Evolutionary conservation across 2,888 invertebrate genomes (phyloP), one percentile per base, ranked within the genome.

Genomic region (Seira sanloemensis): DNA sequence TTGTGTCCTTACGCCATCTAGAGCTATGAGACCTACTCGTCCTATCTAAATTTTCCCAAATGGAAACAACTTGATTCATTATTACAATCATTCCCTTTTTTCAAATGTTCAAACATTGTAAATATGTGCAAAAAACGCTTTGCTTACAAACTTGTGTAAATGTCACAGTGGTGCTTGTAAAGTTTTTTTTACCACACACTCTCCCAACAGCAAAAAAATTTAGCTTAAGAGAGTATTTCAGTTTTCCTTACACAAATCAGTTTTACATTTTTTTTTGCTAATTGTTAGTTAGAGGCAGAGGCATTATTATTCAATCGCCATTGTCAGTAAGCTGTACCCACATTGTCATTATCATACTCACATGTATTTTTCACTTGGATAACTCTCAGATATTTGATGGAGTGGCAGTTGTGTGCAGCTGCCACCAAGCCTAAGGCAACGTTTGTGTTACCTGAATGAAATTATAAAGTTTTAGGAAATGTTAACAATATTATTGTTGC

Each of bases 341-440:
- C 37, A 37, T 50, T n/a, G 16, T n/a, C 16, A 50, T 2, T 50
- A n/a, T n/a, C n/a, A n/a, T n/a, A n/a, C n/a, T n/a, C n/a, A 50
- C 50, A 50, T 50, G 16, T 50, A n/a, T 50, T 50, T 50, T 50
- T 50, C 50, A 7, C 5, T 50, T 50, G 50, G n/a, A 12, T 50
- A 18, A 50, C 50, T 50, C n/a, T 50, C 50, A 50, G 65, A 75
- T 7, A 19, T 46, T 12, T 19, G 37, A 37, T 25, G n/a, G 50
- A 50, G 50, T 18, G n/a, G 50, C 50, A 50, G 2, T 50, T 50
- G 12, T 12, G 50, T 50, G 37, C 12, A 4, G 54, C 54, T 73
- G 58, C 27, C 74, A 26, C 58, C 74, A 65, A 81, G 81, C 81
- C 81, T 82, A 82, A 82, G 82, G 82, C 82, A 82, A 76, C 82